Percentiles rank a stretch among this genome's conserved stretches.
Evolutionary conservation across 2,797 vertebrate genomes (phyloP).

Genomic region (Sorex maritimensis): DNA sequence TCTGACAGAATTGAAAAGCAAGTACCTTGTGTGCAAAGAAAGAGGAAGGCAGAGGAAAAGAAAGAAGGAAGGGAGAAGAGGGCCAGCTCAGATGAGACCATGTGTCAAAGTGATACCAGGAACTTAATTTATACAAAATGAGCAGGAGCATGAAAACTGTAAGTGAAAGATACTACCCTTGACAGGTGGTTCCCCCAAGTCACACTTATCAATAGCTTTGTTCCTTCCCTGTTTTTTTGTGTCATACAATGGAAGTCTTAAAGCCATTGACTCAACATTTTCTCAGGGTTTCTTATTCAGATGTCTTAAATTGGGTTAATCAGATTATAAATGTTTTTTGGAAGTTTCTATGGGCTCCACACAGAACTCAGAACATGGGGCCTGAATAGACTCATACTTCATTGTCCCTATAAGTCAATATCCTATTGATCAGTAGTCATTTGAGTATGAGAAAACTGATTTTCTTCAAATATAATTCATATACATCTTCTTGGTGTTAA

Average conservation of each 20-base stretch:
- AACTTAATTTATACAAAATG: too few relatives aligned
- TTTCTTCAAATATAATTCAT: conserved; percentile 54
- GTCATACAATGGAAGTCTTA: background rate
- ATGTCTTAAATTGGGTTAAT: background rate
- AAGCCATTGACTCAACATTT: conserved; percentile 14
- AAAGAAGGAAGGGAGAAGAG: background rate
- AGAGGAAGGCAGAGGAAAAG: too few relatives aligned
- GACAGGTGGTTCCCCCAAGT: background rate
- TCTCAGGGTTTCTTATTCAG: background rate
- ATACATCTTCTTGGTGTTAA: conserved; percentile 53
- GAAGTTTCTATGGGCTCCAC: background rate
- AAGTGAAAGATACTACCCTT: background rate
- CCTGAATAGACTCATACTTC: accelerated
- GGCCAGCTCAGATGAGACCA: too few relatives aligned
- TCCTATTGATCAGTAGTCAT: background rate
- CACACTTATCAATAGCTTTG: background rate
- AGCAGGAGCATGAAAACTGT: background rate
- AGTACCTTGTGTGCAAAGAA: accelerated
- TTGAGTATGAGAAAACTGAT: conserved; percentile 45
- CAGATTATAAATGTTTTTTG: background rate
- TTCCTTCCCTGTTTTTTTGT: conserved; percentile 7
- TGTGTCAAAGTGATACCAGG: accelerated
- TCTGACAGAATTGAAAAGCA: background rate
- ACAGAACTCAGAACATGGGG: background rate
- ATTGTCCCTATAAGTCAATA: background rate